A percentile compares a stretch with the other conserved stretches of the same genome.
Evolutionary conservation across 2,113 vertebrate species (phyloP).

Genomic region (Stegastes partitus): DNA sequence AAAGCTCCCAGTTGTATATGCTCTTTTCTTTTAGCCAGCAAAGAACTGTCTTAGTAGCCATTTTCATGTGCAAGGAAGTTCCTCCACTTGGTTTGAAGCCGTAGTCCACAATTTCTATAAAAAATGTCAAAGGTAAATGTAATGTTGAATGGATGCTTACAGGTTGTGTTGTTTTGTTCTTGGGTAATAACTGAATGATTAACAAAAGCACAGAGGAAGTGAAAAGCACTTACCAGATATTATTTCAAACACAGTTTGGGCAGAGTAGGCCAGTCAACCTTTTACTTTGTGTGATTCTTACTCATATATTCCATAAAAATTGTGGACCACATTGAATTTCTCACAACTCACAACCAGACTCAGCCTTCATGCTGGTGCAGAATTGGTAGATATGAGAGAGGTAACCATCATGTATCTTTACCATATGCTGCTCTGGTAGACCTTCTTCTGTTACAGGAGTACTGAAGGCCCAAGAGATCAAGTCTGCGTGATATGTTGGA

Average conservation of each 20-base stretch:
- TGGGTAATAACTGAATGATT: too few species aligned
- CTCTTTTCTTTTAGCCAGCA: neutral
- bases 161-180: too few species aligned
- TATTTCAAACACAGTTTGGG: too few species aligned
- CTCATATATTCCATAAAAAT: too few species aligned
- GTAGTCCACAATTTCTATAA: neutral
- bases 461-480: slow-evolving; percentile 11
- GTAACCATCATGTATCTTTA: neutral
- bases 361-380: neutral
- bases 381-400: neutral
- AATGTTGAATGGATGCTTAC: neutral
- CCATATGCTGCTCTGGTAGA: slow-evolving; percentile 3
- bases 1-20: neutral
- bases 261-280: too few species aligned
- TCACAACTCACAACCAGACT: neutral
- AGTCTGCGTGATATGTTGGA: slow-evolving; percentile 22
- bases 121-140: neutral
- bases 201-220: too few species aligned
- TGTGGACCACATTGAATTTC: neutral
- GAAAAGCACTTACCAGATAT: too few species aligned
- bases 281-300: too few species aligned
- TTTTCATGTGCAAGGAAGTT: neutral
- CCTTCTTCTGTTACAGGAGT: slow-evolving; percentile 13
- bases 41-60: neutral
- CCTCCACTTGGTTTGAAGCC: neutral